These are phyloP conservation scores for Dasypogon diadema DNA, from an alignment of 2,888 invertebrate species.

Conservation along the genomic window DNA sequence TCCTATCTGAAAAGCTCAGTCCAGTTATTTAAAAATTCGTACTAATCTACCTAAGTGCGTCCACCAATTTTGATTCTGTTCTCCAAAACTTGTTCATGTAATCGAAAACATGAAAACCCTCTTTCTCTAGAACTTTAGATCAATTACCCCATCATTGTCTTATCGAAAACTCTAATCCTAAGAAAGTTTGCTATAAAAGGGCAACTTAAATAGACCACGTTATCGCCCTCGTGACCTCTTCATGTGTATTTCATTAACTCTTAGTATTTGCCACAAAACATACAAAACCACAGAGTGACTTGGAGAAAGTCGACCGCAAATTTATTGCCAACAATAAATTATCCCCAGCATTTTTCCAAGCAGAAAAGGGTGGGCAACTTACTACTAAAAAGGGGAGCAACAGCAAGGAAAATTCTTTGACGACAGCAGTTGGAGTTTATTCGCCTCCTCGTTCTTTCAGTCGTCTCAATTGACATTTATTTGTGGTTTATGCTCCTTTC, in stretches of 20 bases:
- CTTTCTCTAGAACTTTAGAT: no score
- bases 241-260: slow-evolving; percentile 47
- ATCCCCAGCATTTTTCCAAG: slow-evolving; percentile 23
- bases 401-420: slow-evolving; percentile 20
- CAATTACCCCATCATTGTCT: background rate
- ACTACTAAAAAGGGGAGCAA: slow-evolving; percentile 3
- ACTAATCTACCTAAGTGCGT: no score
- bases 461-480: slow-evolving; percentile 49
- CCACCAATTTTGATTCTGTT: no score
- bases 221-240: slow-evolving; percentile 22
- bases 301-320: slow-evolving; percentile 47
- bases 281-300: slow-evolving; percentile 14
- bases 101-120: no score
- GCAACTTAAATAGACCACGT: background rate
- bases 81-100: no score
- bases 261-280: slow-evolving; percentile 25
- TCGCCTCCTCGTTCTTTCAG: background rate
- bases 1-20: no score
- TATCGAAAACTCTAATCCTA: background rate
- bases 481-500: slow-evolving; percentile 46
- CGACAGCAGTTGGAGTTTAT: slow-evolving; percentile 27
- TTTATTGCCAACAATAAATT: slow-evolving; percentile 51
- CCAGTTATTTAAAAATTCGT: no score
- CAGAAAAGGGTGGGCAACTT: slow-evolving; percentile 36
- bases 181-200: background rate